Evolutionary conservation across 2,113 vertebrate species (phyloP).

Genomic region (Pontoporia blainvillei): DNA sequence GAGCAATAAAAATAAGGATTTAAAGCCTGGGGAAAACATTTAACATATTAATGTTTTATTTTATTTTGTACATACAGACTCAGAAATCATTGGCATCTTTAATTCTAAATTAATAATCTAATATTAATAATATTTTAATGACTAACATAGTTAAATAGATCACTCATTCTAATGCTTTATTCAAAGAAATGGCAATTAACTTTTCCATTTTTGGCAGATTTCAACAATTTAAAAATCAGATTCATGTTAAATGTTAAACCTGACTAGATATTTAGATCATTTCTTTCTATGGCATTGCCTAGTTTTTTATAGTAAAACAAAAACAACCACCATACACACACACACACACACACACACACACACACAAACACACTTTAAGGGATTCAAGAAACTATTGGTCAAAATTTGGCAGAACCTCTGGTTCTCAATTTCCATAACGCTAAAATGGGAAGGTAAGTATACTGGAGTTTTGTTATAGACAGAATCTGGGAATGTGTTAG

Average conservation of each 20-base stretch:
- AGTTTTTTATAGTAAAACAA: too few relatives aligned
- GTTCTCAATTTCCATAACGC: background rate
- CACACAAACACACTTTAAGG: background rate
- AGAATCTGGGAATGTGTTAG: background rate
- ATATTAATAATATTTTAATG: background rate
- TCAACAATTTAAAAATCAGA: background rate
- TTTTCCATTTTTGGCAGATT: background rate
- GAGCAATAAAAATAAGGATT: background rate
- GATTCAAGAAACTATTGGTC: background rate
- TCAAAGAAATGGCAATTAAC: background rate
- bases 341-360: too few relatives aligned
- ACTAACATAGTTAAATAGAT: background rate
- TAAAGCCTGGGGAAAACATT: background rate
- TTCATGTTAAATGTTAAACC: background rate
- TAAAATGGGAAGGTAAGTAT: background rate
- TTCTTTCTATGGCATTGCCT: background rate
- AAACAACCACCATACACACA: background rate
- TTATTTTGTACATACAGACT: background rate
- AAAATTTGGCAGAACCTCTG: background rate
- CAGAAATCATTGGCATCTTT: background rate
- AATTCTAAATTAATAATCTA: background rate
- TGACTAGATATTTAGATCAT: background rate
- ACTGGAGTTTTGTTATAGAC: background rate
- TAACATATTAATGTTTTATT: background rate
- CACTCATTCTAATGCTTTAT: background rate